Percentiles rank a stretch among this genome's conserved stretches.
Evolutionary conservation across 2,797 vertebrate genomes (phyloP).

Genomic region (Cichlasoma orientale): DNA sequence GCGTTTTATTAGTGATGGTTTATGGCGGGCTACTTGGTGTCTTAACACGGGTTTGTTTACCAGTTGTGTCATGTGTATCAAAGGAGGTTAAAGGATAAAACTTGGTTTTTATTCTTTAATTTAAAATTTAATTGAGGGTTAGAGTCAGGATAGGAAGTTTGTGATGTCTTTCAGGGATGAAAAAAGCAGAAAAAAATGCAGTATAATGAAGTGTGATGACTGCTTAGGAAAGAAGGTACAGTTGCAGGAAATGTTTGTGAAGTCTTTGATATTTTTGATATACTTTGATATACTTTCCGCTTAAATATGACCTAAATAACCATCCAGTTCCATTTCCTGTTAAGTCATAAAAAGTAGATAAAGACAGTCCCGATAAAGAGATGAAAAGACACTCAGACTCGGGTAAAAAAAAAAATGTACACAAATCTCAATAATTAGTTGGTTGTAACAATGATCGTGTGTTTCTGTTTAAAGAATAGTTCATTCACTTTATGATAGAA

Average conservation of each 20-base stretch:
- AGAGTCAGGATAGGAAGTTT: too few species aligned
- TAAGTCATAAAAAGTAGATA: neutral
- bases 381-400: neutral
- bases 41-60: conserved; percentile 1
- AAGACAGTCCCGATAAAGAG: neutral
- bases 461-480: neutral
- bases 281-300: neutral
- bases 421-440: neutral
- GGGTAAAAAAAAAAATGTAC: neutral
- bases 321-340: neutral
- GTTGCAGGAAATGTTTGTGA: neutral
- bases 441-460: neutral
- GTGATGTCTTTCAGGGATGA: too few species aligned
- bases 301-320: neutral
- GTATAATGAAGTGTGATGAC: too few species aligned
- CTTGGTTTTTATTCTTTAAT: neutral
- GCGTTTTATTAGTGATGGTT: conserved; percentile 28
- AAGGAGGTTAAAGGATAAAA: neutral
- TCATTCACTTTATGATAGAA: too few species aligned
- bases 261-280: neutral
- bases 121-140: neutral
- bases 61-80: neutral
- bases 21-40: conserved; percentile 19
- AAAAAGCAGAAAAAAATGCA: too few species aligned
- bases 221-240: neutral